Evolutionary conservation across 2,113 vertebrate genomes (phyloP).

Genomic region (Elephantulus edwardii): DNA sequence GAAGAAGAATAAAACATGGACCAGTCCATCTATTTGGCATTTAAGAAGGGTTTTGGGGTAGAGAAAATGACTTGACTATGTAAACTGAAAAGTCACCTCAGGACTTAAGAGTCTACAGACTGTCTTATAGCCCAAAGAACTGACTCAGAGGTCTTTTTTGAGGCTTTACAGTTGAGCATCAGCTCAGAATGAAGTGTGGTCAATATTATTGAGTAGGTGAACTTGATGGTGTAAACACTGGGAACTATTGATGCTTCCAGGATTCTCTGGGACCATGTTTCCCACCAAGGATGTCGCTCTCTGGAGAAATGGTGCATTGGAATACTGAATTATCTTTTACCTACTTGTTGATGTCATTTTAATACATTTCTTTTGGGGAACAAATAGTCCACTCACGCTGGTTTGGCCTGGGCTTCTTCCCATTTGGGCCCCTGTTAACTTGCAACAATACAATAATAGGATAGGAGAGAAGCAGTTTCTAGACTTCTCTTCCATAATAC

Average conservation of each 20-base stretch:
- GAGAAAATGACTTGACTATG: background rate
- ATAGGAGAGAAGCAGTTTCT: background rate
- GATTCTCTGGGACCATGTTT: background rate
- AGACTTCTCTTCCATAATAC: background rate
- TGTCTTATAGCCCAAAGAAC: background rate
- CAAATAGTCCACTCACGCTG: constrained; percentile 68
- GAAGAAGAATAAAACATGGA: constrained; percentile 1
- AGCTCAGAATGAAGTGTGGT: background rate
- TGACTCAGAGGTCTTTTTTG: background rate
- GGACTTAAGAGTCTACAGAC: background rate
- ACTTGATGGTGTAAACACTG: background rate
- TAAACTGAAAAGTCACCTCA: constrained; percentile 5
- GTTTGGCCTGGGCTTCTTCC: constrained; percentile 54
- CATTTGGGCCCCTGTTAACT: constrained; percentile 47
- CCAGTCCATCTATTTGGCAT: constrained; percentile 5
- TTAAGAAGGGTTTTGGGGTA: background rate
- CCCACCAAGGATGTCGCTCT: background rate
- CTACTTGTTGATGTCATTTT: constrained; percentile 54
- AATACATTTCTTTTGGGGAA: constrained; percentile 49
- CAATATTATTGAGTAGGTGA: background rate
- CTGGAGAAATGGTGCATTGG: background rate
- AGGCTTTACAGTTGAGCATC: background rate
- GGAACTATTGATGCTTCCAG: too few species aligned
- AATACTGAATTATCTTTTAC: constrained; percentile 28
- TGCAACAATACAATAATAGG: background rate